phyloP scores from a whole-genome alignment of 2,888 invertebrate genomes.

The Agriopis aurantiaria region DNA sequence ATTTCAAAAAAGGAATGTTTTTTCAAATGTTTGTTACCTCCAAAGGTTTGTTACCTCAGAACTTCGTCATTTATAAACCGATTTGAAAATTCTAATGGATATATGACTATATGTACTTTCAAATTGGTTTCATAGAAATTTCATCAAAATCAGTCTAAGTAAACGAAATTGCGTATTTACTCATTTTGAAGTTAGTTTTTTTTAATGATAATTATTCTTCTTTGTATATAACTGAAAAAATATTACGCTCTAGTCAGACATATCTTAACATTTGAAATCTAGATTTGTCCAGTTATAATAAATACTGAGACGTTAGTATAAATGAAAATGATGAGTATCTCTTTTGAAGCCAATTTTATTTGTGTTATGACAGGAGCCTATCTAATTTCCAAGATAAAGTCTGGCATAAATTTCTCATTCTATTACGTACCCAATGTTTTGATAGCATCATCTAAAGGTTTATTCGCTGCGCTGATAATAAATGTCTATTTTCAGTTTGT shows the following conservation, averaged over 20 bases:
- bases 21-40: no score
- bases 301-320: background rate
- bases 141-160: no score
- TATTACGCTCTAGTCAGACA: background rate
- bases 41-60: no score
- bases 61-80: no score
- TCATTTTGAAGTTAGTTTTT: no score
- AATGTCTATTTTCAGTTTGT: background rate
- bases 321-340: conserved; percentile 10
- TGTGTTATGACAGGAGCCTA: conserved; percentile 17
- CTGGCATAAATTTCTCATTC: conserved; percentile 6
- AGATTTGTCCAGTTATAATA: conserved; percentile 3
- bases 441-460: background rate
- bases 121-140: no score
- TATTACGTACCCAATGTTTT: conserved; percentile 8
- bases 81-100: no score
- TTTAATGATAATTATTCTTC: no score
- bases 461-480: background rate
- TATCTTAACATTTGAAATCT: background rate
- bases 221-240: background rate
- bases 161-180: no score
- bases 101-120: no score
- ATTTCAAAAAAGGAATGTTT: no score
- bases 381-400: conserved; percentile 21
- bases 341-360: conserved; percentile 15